Evolutionary conservation across 2,888 invertebrate genomes (phyloP), one percentile per base, ranked within the genome.

Genomic region (Drosophila paranaensis): DNA sequence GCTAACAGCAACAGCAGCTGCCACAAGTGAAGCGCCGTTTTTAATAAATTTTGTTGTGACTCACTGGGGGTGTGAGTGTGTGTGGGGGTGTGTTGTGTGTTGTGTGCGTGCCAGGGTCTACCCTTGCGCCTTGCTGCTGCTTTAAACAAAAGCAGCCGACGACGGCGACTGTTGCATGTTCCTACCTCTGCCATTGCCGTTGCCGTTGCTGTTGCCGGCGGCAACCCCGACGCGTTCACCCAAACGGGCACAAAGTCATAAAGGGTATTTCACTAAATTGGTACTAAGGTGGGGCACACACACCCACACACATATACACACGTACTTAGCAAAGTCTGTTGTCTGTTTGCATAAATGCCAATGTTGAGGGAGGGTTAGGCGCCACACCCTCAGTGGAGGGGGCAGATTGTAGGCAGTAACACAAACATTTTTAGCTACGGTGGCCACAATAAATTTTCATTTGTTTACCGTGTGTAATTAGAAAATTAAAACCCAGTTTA

Each of bases 401-500:
- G 25, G 25, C 66, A 55, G 51, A n/a, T 48, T 40, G 48, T 42
- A 60, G 60, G 66, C 55, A 70, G 48, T 43, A 74, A 39, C 43
- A 51, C 69, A 69, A 43, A 58, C 67, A 57, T 51, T 74, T 70
- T 74, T 73, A 66, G 77, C 54, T 61, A 48, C 67, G 62, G 64
- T 60, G 45, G 63, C 73, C 74, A 73, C 88, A 85, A 89, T 89
- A 89, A 89, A 89, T 86, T 88, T 81, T 88, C 88, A 86, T 86
- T 86, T 88, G 88, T 85, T 85, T 88, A 74, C 80, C 70, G 84
- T 89, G 86, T 88, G 89, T 86, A 86, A 86, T 86, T 86, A 86
- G 89, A 86, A 89, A 89, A 86, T 89, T 88, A 89, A 86, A 89
- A 79, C 89, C 88, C 74, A 82, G 88, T 87, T 86, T 88, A 84